Evolutionary conservation across 2,888 invertebrate species (phyloP).

Genomic region (Agrochola litura): DNA sequence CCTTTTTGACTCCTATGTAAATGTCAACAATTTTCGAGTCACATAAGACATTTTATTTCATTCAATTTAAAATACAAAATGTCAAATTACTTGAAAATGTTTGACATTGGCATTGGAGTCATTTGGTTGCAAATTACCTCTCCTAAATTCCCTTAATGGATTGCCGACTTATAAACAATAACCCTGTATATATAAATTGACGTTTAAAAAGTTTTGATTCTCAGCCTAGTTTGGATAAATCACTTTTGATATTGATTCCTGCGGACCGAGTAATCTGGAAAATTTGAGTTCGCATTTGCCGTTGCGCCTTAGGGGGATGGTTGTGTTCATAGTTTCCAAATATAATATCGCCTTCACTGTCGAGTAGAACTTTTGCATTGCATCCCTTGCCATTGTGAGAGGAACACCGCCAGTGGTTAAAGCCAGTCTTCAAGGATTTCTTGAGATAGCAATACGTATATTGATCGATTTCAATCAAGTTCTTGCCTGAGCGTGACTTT

Average conservation of each 20-base stretch:
- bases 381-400: conserved; percentile 50
- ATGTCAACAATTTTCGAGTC: no score
- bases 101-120: no score
- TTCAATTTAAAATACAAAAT: no score
- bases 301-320: conserved; percentile 21
- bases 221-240: no score
- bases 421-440: neutral
- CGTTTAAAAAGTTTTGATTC: no score
- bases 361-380: conserved; percentile 32
- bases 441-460: conserved; percentile 11
- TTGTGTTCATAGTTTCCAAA: conserved; percentile 35
- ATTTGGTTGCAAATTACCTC: no score
- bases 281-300: neutral
- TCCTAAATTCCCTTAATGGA: no score
- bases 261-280: neutral
- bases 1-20: no score
- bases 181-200: no score
- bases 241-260: neutral
- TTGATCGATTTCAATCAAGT: conserved; percentile 7
- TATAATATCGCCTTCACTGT: neutral
- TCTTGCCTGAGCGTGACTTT: conserved; percentile 20
- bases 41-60: no score
- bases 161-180: no score
- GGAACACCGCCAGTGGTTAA: conserved; percentile 48
- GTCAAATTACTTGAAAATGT: no score